A percentile compares a stretch with the other conserved stretches of the same genome.
phyloP scores from a whole-genome alignment of 92 coral and sea anemone genomes.

The Zoanthus solanderi region DNA sequence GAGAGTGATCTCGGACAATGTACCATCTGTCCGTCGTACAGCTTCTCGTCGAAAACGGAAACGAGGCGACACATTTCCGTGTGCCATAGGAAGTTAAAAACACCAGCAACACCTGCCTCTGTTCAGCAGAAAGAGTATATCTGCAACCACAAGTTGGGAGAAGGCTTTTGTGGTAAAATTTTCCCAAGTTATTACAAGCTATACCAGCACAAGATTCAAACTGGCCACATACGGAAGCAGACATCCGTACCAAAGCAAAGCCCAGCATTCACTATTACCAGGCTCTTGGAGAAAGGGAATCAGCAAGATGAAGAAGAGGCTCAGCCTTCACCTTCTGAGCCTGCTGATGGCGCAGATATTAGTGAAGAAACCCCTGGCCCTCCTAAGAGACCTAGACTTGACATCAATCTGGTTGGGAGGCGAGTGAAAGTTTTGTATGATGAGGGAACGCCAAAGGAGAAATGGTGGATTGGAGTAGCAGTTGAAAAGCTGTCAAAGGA shows the following conservation, averaged over 20 bases:
- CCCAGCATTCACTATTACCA: background rate
- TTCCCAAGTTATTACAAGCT: constrained; percentile 28
- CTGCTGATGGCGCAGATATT: background rate
- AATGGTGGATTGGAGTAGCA: too few relatives aligned
- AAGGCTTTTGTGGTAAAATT: constrained; percentile 6
- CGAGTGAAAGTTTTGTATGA: background rate
- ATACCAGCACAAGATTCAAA: constrained; percentile 15
- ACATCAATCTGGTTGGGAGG: too few relatives aligned
- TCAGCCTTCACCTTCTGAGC: constrained; percentile 7
- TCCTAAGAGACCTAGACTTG: background rate
- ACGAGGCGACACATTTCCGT: constrained; percentile 7
- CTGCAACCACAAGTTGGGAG: constrained; percentile 20
- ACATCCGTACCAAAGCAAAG: constrained; percentile 13
- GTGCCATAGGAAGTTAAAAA: constrained; percentile 22
- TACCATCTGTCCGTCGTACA: constrained; percentile 21
- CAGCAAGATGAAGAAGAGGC: constrained; percentile 2
- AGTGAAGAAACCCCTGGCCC: constrained; percentile 7
- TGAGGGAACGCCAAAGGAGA: background rate
- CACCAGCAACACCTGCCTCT: constrained; percentile 21
- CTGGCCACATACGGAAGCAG: constrained; percentile 23
- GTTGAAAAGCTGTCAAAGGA: too few relatives aligned
- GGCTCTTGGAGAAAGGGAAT: background rate
- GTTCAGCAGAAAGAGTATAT: constrained; percentile 13
- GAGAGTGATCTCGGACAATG: constrained; percentile 12
- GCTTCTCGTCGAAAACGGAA: constrained; percentile 36